Evolutionary conservation across 2,113 vertebrate genomes (phyloP).

Genomic region (Hippocampus mohnikei): DNA sequence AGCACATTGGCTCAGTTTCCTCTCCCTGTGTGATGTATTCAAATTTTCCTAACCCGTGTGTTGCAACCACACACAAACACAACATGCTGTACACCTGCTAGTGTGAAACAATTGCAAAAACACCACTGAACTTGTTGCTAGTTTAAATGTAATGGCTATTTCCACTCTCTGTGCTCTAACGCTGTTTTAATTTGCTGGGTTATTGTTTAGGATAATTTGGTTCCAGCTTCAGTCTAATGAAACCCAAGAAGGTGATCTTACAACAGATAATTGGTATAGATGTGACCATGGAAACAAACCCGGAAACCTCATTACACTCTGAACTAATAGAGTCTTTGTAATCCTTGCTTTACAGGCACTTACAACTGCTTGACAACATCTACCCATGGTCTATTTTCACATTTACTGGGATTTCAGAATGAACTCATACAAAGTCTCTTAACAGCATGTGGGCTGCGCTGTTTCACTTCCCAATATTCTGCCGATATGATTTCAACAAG

Average conservation of each 20-base stretch:
- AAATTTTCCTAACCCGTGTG: conserved; percentile 7
- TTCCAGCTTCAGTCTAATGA: conserved; percentile 2
- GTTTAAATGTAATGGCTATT: not conserved
- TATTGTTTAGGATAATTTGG: not conserved
- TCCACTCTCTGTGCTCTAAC: not conserved
- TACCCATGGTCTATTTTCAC: not conserved
- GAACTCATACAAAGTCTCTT: not conserved
- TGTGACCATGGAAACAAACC: not conserved
- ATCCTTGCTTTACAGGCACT: too few species aligned
- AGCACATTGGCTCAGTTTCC: conserved; percentile 11
- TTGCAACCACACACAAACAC: conserved; percentile 6
- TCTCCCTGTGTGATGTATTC: conserved; percentile 7
- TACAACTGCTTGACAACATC: not conserved
- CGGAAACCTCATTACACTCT: not conserved
- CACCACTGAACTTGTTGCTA: conserved; percentile 42
- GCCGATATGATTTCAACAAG: not conserved
- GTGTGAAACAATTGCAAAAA: not conserved
- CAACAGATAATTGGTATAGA: not conserved
- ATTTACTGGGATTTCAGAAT: not conserved
- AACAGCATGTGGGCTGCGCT: not conserved
- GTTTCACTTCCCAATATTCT: not conserved
- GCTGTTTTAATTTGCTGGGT: not conserved
- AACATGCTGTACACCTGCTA: conserved; percentile 11
- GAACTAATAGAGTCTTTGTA: not conserved
- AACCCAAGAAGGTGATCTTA: not conserved